Base-by-base conservation (phyloP, 2,888 invertebrate species). In the Linyphia triangularis region DNA sequence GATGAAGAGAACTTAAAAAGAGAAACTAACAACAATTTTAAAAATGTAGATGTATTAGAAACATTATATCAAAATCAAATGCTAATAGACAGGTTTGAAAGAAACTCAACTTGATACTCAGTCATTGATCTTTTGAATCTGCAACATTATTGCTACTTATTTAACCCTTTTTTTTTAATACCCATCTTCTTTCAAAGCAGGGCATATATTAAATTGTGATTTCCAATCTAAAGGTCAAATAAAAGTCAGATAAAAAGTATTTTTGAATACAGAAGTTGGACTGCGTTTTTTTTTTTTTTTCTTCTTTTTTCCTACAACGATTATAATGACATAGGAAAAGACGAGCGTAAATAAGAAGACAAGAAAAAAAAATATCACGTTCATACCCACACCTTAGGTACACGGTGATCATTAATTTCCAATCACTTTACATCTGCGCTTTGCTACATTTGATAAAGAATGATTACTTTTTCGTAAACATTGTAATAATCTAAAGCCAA, bases 371-470 rank as follows among this genome's bases (percentile, higher is more conserved):
- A 86, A 81, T 73, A 83, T 78, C 78, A n/a, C n/a, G n/a, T 86
- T 79, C 26, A 72, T 81, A 63, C 65, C 16, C 10, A 61, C 51
- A 26, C 73, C 86, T 30, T 16, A 13, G 16, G 28, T 57, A 24
- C 16, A 22, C 33, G 51, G 24, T 57, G 33, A 24, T 59, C 86
- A 88, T 81, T 88, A 88, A 88, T 81, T 57, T 82, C 59, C 81
- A 57, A 86, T 86, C 79, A 22, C 57, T 81, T 86, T 73, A 37
- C 84, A 77, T 85, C 75, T 69, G 75, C 40, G 33, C 24, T 57
- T 57, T 37, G 86, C 65, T 69, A 75, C 81, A 88, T 79, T 88
- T 81, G 75, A 88, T 88, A 81, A 63, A 82, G 81, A 88, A 51
- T 63, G 81, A 81, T 81, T 82, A 82, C 86, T 65, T 85, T 73